phyloP scores from a whole-genome alignment of 2,113 vertebrate species.

The Notothenia rossii region DNA sequence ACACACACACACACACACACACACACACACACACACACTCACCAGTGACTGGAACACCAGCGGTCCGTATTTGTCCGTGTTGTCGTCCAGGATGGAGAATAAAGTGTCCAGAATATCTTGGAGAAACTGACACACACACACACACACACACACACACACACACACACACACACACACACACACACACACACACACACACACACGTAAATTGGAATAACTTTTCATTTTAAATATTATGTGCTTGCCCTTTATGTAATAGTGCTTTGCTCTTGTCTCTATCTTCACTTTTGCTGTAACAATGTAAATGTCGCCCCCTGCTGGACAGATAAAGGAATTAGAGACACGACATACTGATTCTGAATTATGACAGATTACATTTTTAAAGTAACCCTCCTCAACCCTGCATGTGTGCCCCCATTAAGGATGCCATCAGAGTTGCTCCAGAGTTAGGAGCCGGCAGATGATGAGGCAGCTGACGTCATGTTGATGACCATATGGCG shows the following conservation, averaged over 20 bases:
- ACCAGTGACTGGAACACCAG: constrained; percentile 97
- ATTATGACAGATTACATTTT: too few species aligned
- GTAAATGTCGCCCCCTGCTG: too few species aligned
- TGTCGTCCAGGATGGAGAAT: constrained; percentile 96
- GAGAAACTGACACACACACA: constrained; percentile 86
- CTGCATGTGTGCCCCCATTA: not conserved
- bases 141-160: constrained; percentile 31
- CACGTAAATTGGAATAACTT: too few species aligned
- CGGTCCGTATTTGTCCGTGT: constrained; percentile 96
- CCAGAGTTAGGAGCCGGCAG: constrained; percentile 11
- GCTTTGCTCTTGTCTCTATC: too few species aligned
- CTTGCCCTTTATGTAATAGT: too few species aligned
- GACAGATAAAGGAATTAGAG: too few species aligned
- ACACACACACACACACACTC: not conserved
- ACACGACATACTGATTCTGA: too few species aligned
- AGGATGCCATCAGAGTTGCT: not conserved
- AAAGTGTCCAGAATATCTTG: constrained; percentile 95
- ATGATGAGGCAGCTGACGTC: constrained; percentile 18
- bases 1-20: too few species aligned
- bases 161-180: constrained; percentile 12
- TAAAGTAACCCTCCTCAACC: too few species aligned
- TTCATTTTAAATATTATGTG: too few species aligned
- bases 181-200: too few species aligned
- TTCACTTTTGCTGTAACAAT: too few species aligned
- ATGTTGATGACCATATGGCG: constrained; percentile 46